Evolutionary conservation across 2,888 invertebrate genomes (phyloP), one percentile per base, ranked within the genome.

Genomic region (Mayetiola destructor): DNA sequence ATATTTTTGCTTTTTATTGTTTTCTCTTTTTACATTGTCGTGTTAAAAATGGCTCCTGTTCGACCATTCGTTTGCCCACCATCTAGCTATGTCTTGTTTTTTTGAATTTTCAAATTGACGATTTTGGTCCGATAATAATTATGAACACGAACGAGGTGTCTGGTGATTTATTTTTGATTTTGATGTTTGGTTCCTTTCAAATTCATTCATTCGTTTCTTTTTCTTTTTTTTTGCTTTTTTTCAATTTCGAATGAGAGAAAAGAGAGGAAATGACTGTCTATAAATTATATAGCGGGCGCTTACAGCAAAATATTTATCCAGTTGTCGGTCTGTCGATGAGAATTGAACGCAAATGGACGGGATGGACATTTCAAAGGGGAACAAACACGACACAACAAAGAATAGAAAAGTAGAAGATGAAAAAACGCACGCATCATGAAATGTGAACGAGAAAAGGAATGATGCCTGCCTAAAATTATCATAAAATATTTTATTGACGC

Each of bases 101-200:
- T 36, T 36, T 36, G 12, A n/a, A n/a, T n/a, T n/a, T n/a, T n/a
- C n/a, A n/a, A n/a, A n/a, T 36, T 36, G 36, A 23, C 10, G 5
- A 48, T 48, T n/a, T 9, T 27, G 48, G 23, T 27, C 27, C n/a
- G n/a, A 48, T 48, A n/a, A 48, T 48, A 48, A 48, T 48, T 48
- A 48, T 27, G 27, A 48, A 27, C 48, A 48, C 48, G 48, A 48
- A 48, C 23, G n/a, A 48, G 48, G 48, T 48, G 48, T 48, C 48
- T 48, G 48, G 48, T n/a, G 27, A 48, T 48, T 48, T 48, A 27
- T 48, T 48, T 48, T 27, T 48, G 27, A 27, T 40, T 39, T 39
- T 10, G 3, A 42, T 23, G 2, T 23, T 23, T 21, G 12, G 37
- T 37, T 4, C n/a, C 14, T 6, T 48, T 48, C n/a, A 27, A 16